Evolutionary conservation across 2,888 invertebrate species (phyloP), one percentile per base, ranked within the genome.

Genomic region (Gari tellinella): DNA sequence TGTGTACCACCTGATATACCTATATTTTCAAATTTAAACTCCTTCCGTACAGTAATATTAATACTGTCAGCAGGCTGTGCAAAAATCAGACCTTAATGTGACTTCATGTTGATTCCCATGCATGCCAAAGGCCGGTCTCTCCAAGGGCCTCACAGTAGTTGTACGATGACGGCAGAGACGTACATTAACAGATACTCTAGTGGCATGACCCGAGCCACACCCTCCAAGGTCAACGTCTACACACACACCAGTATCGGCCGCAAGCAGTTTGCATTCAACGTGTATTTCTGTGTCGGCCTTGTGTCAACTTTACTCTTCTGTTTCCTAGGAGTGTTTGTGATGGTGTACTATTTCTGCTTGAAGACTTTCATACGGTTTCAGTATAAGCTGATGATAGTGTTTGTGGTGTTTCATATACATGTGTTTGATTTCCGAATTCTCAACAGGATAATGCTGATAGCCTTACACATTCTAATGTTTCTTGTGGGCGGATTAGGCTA

Each of bases 111-210:
- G 31, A 7, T 31, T 31, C 31, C 31, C 4, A 31, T 31, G 31
- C 31, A 10, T 7, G 10, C 5, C 5, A 10, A 31, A 31, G 10
- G 4, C 31, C 4, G 31, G 45, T 48, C 60, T 12, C 51, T 66
- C 4, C 72, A 72, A 21, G 72, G 72, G 15, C 72, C 72, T 12
- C 45, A 65, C 45, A 49, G 53, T 23, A 55, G 65, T 1, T 72
- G 72, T 21, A 56, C 49, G 37, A 65, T 61, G 61, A 72, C 72
- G 8, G 60, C 72, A 14, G 72, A 72, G 25, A 61, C 72, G 4
- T 72, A 61, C 23, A 45, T 49, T 4, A 41, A 45, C 0, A 55
- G 51, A 41, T 26, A 52, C 40, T 45, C 46, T 0, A 40, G 41
- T 17, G 41, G 25, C 19, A 25, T 41, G 2, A 21, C 41, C 8